Evolutionary conservation across 53 echinoderm and acorn worm genomes (phyloP).

Genomic region (Apostichopus leukothele): DNA sequence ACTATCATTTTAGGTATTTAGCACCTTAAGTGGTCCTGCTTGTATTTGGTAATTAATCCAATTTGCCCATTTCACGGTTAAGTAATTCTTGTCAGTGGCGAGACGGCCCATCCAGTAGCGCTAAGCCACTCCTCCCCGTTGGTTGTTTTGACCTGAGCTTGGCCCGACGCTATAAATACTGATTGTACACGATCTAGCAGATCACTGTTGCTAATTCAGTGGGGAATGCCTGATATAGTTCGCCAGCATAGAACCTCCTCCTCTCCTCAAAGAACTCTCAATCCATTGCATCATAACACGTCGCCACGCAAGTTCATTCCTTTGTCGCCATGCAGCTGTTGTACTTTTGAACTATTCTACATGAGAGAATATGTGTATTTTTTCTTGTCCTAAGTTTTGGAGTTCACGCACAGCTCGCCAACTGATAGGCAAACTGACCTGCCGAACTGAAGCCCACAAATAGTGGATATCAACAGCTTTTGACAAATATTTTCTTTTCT

Average conservation of each 20-base stretch:
- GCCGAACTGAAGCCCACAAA: no score
- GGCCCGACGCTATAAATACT: constrained; percentile 13
- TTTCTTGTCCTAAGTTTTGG: no score
- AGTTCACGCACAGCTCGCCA: no score
- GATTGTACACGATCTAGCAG: background rate
- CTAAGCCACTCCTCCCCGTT: constrained; percentile 19
- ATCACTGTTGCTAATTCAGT: background rate
- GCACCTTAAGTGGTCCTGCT: constrained; percentile 35
- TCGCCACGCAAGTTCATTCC: constrained; percentile 7
- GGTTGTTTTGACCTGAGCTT: background rate
- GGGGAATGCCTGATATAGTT: no score
- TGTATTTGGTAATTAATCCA: constrained; percentile 37
- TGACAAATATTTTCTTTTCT: no score
- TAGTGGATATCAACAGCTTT: no score
- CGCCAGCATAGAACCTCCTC: no score
- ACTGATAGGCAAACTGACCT: no score
- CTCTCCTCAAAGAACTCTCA: background rate
- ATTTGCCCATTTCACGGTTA: constrained; percentile 27
- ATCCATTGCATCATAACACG: background rate
- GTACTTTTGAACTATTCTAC: constrained; percentile 25
- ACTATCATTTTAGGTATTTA: constrained; percentile 12
- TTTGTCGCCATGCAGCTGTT: constrained; percentile 26
- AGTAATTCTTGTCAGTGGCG: background rate
- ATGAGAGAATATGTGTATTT: no score
- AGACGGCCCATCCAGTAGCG: background rate